A percentile compares a stretch with the other conserved stretches of the same genome.
These are phyloP conservation scores for Deroplatys truncata DNA, from an alignment of 2,888 invertebrate species.

Conservation along the genomic window DNA sequence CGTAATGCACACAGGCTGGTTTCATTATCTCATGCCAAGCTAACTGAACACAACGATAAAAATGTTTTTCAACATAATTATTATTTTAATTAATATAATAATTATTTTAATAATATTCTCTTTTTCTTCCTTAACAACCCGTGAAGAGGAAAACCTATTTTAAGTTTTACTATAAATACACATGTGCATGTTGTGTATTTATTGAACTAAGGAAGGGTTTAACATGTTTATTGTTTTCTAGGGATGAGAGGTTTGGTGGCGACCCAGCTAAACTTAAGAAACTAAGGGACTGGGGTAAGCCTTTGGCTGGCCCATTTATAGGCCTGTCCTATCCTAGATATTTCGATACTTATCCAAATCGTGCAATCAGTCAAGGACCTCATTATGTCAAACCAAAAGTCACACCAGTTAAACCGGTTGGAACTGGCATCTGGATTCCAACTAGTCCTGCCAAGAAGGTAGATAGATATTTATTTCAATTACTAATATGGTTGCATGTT, in stretches of 20 bases:
- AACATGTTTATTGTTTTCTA: not conserved
- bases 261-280: not conserved
- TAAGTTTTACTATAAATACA: no score
- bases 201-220: no score
- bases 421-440: constrained; percentile 31
- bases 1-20: no score
- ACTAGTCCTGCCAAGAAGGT: constrained; percentile 39
- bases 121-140: no score
- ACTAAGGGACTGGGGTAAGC: not conserved
- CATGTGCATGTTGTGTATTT: no score
- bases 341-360: constrained; percentile 45
- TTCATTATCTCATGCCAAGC: no score
- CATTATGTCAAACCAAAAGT: constrained; percentile 32
- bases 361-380: constrained; percentile 32
- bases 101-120: no score
- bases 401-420: constrained; percentile 17
- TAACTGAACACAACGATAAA: no score
- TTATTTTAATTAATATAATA: no score
- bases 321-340: constrained; percentile 39
- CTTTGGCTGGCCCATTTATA: constrained; percentile 35
- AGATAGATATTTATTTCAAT: not conserved
- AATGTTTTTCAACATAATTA: no score
- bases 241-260: not conserved
- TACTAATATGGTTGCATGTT: no score
- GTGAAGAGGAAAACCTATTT: no score